These are phyloP conservation scores for Epinotia bilunana DNA, from an alignment of 2,888 invertebrate species.

Conservation along the genomic window DNA sequence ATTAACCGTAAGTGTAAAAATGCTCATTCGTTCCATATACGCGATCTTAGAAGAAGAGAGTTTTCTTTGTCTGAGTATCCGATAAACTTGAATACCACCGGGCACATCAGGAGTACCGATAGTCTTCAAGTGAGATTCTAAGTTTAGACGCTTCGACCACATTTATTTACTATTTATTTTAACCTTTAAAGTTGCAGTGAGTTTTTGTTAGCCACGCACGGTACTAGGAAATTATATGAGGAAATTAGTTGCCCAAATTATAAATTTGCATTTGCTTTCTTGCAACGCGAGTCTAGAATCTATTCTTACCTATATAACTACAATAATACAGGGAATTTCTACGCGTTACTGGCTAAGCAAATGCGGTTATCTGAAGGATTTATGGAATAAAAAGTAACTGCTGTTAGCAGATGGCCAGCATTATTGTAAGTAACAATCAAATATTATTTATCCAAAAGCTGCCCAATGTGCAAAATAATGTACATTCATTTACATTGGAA, in stretches of 20 bases:
- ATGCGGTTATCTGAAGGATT: too few species aligned
- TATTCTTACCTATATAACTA: not conserved
- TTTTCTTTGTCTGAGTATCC: too few species aligned
- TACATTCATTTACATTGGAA: too few species aligned
- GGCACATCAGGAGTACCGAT: not conserved
- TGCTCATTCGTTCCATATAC: not conserved
- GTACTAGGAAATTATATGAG: not conserved
- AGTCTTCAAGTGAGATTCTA: not conserved
- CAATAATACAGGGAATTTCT: not conserved
- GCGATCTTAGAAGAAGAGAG: not conserved
- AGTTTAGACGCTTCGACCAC: not conserved
- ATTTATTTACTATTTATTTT: too few species aligned
- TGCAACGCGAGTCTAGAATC: not conserved
- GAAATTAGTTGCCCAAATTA: not conserved
- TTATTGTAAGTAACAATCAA: too few species aligned
- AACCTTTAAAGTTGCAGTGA: too few species aligned
- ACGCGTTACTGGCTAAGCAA: not conserved
- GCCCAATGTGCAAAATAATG: too few species aligned
- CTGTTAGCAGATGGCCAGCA: too few species aligned
- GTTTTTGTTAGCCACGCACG: too few species aligned
- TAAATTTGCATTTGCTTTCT: not conserved
- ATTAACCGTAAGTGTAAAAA: not conserved
- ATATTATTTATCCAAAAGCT: too few species aligned
- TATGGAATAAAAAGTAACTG: too few species aligned
- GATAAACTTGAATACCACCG: not conserved